These are phyloP conservation scores for Tetramorium parvispinum DNA, from an alignment of 1,140 invertebrate genomes.

Conservation along the genomic window DNA sequence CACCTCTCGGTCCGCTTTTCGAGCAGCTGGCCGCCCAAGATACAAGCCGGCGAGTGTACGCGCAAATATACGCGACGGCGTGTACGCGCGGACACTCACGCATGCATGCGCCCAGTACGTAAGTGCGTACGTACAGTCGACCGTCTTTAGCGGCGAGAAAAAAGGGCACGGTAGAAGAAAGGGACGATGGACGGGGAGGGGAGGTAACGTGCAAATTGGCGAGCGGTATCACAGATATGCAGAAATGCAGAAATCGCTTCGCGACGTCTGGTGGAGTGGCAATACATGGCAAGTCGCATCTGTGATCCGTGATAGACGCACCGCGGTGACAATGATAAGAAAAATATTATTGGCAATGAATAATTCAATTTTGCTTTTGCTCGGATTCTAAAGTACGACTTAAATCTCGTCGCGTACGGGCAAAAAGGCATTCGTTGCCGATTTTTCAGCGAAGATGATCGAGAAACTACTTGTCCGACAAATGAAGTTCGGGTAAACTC, in stretches of 20 bases:
- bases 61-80: background rate
- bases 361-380: background rate
- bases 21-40: constrained; percentile 23
- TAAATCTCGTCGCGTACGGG: background rate
- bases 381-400: background rate
- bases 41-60: constrained; percentile 2
- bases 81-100: background rate
- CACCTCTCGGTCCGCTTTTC: background rate
- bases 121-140: background rate
- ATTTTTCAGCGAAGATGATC: background rate
- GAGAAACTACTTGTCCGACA: background rate
- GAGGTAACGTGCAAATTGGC: constrained; percentile 48
- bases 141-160: constrained; percentile 13
- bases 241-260: constrained; percentile 8
- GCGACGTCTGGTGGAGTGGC: background rate
- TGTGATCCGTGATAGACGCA: background rate
- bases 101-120: background rate
- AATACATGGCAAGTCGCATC: background rate
- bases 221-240: background rate
- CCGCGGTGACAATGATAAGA: background rate
- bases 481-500: background rate
- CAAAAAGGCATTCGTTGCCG: background rate
- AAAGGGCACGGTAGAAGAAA: background rate
- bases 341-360: background rate
- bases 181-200: background rate